Evolutionary conservation across 2,888 invertebrate genomes (phyloP).

Genomic region (Brenthis daphne): DNA sequence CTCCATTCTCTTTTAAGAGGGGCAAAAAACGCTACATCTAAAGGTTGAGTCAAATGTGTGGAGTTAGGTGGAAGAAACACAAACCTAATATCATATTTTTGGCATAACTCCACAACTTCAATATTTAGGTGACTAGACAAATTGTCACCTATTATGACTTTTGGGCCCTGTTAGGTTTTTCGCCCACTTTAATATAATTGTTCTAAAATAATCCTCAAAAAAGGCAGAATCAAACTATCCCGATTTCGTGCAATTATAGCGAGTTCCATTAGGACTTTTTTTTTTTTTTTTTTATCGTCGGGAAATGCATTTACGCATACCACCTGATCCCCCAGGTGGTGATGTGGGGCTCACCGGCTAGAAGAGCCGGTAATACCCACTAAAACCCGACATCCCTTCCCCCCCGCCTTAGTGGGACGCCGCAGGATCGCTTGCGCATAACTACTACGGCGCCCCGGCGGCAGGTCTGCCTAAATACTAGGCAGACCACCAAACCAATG

Average conservation of each 20-base stretch:
- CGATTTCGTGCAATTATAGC: constrained; percentile 53
- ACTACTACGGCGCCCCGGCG: no score
- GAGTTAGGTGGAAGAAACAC: constrained; percentile 19
- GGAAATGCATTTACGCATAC: no score
- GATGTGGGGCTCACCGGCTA: no score
- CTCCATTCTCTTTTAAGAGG: constrained; percentile 19
- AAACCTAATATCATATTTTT: constrained; percentile 19
- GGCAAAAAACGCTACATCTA: constrained; percentile 13
- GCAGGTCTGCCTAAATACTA: no score
- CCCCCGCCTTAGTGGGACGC: no score
- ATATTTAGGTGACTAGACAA: constrained; percentile 27
- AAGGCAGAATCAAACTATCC: constrained; percentile 52
- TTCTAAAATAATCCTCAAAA: constrained; percentile 51
- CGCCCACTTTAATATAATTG: constrained; percentile 34
- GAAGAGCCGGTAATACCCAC: no score
- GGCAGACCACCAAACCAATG: no score
- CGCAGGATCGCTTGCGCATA: no score
- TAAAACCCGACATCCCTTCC: no score
- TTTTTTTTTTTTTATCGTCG: no score
- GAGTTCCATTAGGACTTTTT: constrained; percentile 48
- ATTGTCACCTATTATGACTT: constrained; percentile 35
- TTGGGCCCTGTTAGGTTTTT: constrained; percentile 6
- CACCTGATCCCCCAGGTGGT: no score
- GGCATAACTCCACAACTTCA: constrained; percentile 16
- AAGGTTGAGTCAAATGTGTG: constrained; percentile 10